phyloP scores from a whole-genome alignment of 2,888 invertebrate species.

The Heteropelma amictum region DNA sequence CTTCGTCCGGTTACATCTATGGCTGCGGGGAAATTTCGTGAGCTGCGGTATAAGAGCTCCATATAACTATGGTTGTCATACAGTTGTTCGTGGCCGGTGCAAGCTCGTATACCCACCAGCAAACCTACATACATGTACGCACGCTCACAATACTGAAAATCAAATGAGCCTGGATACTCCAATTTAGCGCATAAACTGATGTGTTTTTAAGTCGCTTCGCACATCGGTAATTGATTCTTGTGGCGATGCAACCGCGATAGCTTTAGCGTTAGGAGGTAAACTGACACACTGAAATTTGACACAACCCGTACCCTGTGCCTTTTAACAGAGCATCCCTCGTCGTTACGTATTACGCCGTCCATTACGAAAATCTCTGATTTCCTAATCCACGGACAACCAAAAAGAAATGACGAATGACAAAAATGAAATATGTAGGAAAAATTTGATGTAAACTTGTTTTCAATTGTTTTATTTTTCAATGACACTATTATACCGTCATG shows the following conservation, averaged over 20 bases:
- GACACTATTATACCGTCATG: too few relatives aligned
- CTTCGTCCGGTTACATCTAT: too few relatives aligned
- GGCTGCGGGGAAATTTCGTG: too few relatives aligned
- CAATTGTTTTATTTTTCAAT: too few relatives aligned
- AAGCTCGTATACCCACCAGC: neutral
- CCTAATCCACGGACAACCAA: too few relatives aligned
- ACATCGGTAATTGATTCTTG: neutral
- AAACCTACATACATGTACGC: neutral
- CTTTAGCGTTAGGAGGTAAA: slow-evolving; percentile 7
- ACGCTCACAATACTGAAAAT: neutral
- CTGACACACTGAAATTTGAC: slow-evolving; percentile 28
- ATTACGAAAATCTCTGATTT: too few relatives aligned
- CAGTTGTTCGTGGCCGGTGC: neutral
- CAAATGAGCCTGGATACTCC: neutral
- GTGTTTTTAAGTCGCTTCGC: neutral
- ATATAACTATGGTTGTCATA: too few relatives aligned
- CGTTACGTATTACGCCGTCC: neutral
- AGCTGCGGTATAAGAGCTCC: too few relatives aligned
- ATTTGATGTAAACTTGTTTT: too few relatives aligned
- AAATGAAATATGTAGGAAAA: too few relatives aligned
- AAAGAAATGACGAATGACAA: too few relatives aligned
- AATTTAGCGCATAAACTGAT: neutral
- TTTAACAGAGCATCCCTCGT: neutral
- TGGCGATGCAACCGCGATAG: slow-evolving; percentile 1
- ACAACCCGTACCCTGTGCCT: slow-evolving; percentile 1